Evolutionary conservation across 2,888 invertebrate genomes (phyloP), one percentile per base, ranked within the genome.

Genomic region (Elegia similella): DNA sequence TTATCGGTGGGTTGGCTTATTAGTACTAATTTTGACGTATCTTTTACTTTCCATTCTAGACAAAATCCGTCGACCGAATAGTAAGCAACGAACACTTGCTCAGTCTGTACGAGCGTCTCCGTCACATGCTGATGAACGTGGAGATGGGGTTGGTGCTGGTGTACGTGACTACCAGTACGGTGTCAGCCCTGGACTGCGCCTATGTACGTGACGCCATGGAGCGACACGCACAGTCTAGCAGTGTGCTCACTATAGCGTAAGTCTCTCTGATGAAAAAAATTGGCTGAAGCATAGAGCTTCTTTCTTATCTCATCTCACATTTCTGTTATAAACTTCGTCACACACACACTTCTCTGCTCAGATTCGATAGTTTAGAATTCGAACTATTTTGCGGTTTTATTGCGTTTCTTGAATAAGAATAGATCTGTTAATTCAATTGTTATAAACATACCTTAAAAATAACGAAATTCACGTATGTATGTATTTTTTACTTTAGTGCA

Each of bases 121-220:
- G 78, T 7, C 65, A 66, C 3, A 68, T 82, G 68, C 65, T 86
- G 29, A 54, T 87, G 1, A 73, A 69, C 55, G 92, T 93, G 12
- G 93, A 93, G 64, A 70, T 94, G 32, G 93, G 93, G 0, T 88
- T 93, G 67, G 88, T 93, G 66, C 86, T 92, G 29, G 83, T 95
- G 61, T 95, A 95, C 75, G 89, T 94, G 65, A 93, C 94, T 6
- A 86, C 92, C 58, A 80, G 75, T 44, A 90, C 93, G 0, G 92
- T 93, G 2, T 89, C 92, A 7, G 93, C 93, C 0, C 70, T 92
- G n/a, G 92, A 92, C 64, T 92, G 92, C 66, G 79, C 62, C 56
- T 81, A 82, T 1, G 63, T 90, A 1, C 69, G 79, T 1, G 87
- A 88, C 56, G 85, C 91, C 0, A 80, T 91, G 76, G 86, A 88